Evolutionary conservation across 2,888 invertebrate species (phyloP).

Genomic region (Drosophila tripunctata): DNA sequence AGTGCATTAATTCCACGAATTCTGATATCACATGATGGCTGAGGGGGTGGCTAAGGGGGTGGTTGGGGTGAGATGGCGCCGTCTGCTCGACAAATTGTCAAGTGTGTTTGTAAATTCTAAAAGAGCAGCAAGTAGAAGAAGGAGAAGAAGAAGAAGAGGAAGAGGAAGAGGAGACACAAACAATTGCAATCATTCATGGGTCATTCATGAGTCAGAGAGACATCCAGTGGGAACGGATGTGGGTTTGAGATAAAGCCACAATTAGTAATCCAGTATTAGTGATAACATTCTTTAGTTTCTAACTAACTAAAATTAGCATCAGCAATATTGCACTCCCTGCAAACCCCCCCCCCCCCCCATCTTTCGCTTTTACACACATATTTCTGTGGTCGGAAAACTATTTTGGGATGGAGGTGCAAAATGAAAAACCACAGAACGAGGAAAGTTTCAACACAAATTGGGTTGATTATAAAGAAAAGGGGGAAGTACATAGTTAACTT

Average conservation of each 20-base stretch:
- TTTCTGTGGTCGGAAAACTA: conserved; percentile 23
- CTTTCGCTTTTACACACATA: background rate
- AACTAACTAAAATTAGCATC: conserved; percentile 19
- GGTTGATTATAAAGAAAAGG: background rate
- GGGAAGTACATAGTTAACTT: too few species aligned
- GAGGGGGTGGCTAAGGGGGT: background rate
- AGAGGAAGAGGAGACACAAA: conserved; percentile 3
- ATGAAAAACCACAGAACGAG: conserved; percentile 26
- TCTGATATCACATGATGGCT: conserved; percentile 23
- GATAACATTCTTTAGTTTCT: conserved; percentile 34
- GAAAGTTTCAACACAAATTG: background rate
- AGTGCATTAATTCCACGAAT: conserved; percentile 41
- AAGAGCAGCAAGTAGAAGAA: conserved; percentile 1
- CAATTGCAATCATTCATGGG: conserved; percentile 50
- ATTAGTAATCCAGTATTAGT: conserved; percentile 19
- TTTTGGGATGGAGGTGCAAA: conserved; percentile 32
- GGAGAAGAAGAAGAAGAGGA: background rate
- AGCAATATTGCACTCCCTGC: background rate
- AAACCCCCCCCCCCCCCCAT: background rate
- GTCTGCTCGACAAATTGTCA: conserved; percentile 41
- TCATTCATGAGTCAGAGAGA: conserved; percentile 38
- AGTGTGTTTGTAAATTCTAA: conserved; percentile 44
- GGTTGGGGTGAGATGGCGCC: conserved; percentile 17
- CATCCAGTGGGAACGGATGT: conserved; percentile 30
- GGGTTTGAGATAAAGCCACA: conserved; percentile 1